Base-by-base conservation (phyloP, 2,113 vertebrate genomes). In the Columba janthina region DNA sequence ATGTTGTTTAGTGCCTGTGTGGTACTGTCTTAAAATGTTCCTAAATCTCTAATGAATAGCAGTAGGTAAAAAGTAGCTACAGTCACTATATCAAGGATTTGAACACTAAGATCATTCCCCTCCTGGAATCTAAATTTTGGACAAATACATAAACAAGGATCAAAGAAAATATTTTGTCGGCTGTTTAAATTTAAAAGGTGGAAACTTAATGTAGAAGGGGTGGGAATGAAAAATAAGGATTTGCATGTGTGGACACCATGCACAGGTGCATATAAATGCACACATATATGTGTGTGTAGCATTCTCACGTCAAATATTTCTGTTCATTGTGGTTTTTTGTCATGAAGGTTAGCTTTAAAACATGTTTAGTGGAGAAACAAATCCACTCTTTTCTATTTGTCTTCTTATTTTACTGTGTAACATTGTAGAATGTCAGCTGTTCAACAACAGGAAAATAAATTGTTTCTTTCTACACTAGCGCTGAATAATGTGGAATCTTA, bases 331-430 rank as follows among this genome's bases (percentile, higher is more conserved):
- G 44, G 84, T 85, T 88, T 60, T 48, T 54, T 83, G 22, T 60
- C 31, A 36, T 66, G 46, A 66, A 28, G 12, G 16, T 88, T 81
- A 85, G 80, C 53, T 94, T 92, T 48, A 66, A 96, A 96, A 38
- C 12, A 8, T 34, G 6, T 61, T 93, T 90, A 73, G 9, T 60
- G 44, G n/a, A 78, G 84, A 78, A 80, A 70, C 12, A 38, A 73
- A 38, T 61, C 25, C 6, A 10, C 4, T 82, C 28, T 22, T 88
- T 81, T 74, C 32, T 74, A 9, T 50, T 71, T 4, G 11, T 50
- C 26, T 60, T 25, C 13, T 74, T 72, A 60, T 40, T 85, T 56
- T 31, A 22, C 36, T 51, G 17, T 50, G 21, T 58, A 24, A 14
- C 19, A 54, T 50, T 82, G 71, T 29, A 94, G 24, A 12, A 57